Base-by-base conservation (phyloP, 2,113 vertebrate species). In the Grus americana region DNA sequence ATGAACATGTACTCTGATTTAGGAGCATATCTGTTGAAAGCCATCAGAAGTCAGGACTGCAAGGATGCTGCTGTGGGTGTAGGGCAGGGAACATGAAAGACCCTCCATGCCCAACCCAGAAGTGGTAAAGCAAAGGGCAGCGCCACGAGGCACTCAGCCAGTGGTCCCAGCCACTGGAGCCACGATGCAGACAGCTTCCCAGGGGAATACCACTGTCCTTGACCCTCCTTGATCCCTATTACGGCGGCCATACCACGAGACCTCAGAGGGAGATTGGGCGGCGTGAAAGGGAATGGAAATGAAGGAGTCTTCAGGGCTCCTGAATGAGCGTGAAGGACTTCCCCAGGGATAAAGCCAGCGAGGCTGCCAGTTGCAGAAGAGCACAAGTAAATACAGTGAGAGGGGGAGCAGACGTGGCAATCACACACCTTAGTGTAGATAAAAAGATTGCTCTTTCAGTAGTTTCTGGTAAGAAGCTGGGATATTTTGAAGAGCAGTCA, bases 191-290 rank as follows among this genome's bases (percentile, higher is more conserved):
- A 67, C n/a, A 63, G 75, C 32, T 85, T 75, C 80, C 83, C 67
- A 42, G 32, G 29, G 42, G 86, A 92, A 76, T 17, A n/a, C 9
- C 49, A 58, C 49, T 61, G 73, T 79, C 91, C 95, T 95, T 81
- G 84, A 94, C 83, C 78, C 93, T 91, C 70, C 93, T 94, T 87
- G 83, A 96, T 89, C 79, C 76, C 46, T 58, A 75, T 91, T 86
- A 81, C 1, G 0, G 59, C 67, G 54, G 78, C 66, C 49, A 59
- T 32, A 80, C 7, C 73, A 73, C 0, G 0, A 94, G 80, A 85
- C 70, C 86, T 89, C 14, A 0, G 66, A 71, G 38, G 73, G 79
- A 70, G 63, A 90, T 22, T 0, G 1, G n/a, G 36, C 38, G 91
- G 24, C 3, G 0, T 76, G 65, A 96, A 92, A 94, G 57, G 34